Percentiles rank a stretch among this genome's conserved stretches.
phyloP scores from a whole-genome alignment of 2,113 vertebrate species.

The Heliornis fulica region DNA sequence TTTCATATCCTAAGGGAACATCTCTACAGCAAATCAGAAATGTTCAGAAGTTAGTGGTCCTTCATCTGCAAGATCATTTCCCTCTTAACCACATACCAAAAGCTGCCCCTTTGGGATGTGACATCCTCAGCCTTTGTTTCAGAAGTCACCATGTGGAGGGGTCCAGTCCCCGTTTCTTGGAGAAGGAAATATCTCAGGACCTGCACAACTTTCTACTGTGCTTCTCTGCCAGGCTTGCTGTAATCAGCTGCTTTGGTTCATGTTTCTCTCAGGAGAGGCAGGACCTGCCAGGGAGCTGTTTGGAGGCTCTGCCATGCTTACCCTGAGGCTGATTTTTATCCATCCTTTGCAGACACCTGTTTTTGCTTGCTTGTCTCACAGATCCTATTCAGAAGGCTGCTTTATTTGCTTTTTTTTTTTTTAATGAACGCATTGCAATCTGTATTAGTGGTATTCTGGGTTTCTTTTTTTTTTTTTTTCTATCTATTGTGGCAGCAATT shows the following conservation, averaged over 20 bases:
- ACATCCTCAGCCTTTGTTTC: background rate
- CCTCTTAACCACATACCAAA: background rate
- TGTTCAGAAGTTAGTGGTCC: background rate
- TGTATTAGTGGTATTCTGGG: background rate
- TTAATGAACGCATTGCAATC: background rate
- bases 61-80: background rate
- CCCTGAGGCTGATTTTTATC: background rate
- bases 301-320: background rate
- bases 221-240: background rate
- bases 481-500: background rate
- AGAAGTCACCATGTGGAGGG: background rate
- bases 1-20: background rate
- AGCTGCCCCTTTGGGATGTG: background rate
- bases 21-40: background rate
- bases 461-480: background rate
- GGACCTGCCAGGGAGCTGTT: background rate
- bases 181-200: background rate
- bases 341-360: background rate
- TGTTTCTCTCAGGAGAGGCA: rapidly evolving
- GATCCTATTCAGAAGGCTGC: background rate
- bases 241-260: background rate
- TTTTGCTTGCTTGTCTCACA: background rate
- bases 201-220: background rate
- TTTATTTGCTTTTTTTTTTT: background rate
- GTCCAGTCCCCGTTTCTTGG: background rate